Base-by-base conservation (phyloP, 2,888 invertebrate genomes). In the Pseudococcus viburni region DNA sequence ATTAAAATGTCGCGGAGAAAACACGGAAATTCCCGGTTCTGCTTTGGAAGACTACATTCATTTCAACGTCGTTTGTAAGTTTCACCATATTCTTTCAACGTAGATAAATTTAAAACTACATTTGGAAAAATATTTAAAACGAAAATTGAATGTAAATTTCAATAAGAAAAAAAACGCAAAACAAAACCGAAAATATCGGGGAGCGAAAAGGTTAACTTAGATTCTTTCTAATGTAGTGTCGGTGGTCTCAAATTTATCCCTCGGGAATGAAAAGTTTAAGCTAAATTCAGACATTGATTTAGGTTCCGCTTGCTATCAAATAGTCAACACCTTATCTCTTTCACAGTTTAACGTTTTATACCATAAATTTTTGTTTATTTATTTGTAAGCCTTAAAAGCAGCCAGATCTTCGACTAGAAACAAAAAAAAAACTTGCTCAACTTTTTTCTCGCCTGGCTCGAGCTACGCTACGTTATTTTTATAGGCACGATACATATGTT, bases 21-120 rank as follows among this genome's bases (percentile, higher is more conserved):
- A 89, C 83, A 73, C 83, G 26, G 88, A 64, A 59, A 39, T 89
- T 42, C 46, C 73, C 17, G 59, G 59, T 11, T 85, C 86, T 3
- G 73, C 80, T 12, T 48, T 88, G 15, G 88, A 89, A 46, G 89
- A 89, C 51, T 64, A 8, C 55, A 42, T 89, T 51, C 85, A 26
- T 15, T 85, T 89, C 46, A 89, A 89, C 83, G 88, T 89, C 33
- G 86, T 89, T 15, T 88, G 89, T 89, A 86, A 89, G 89, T 9
- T 17, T 15, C 15, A 15, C 11, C 42, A 22, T 12, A 42, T 5
- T n/a, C 15, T 6, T 84, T 42, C 42, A 42, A 3, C 2, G 0
- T 9, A 33, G 19, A 42, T 51, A 19, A 83, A 42, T 42, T 6
- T 33, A 8, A 8, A 83, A 83, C 46, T 22, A 46, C 0, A 46